phyloP scores from a whole-genome alignment of 2,888 invertebrate species.

The Apodemia hepburni region DNA sequence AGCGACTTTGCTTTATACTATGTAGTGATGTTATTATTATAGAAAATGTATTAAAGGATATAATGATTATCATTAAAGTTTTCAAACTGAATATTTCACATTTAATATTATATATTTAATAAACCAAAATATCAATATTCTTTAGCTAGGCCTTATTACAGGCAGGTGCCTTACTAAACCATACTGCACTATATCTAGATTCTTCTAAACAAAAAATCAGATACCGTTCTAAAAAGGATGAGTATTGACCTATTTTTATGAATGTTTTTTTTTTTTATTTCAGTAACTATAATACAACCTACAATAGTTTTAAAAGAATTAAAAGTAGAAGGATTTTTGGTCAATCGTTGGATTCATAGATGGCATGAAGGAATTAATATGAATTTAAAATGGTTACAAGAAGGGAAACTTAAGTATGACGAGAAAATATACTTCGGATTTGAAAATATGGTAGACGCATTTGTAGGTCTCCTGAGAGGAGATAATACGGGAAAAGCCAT shows the following conservation, averaged over 20 bases:
- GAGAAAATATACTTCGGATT: constrained; percentile 87
- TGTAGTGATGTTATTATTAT: too few species aligned
- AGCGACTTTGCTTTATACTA: too few species aligned
- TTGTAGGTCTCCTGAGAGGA: constrained; percentile 82
- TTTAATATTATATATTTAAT: too few species aligned
- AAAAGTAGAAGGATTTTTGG: constrained; percentile 84
- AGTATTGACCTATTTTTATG: background rate
- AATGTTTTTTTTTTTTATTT: constrained; percentile 33
- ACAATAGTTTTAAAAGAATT: constrained; percentile 81
- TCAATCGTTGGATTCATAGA: constrained; percentile 77
- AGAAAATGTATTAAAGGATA: too few species aligned
- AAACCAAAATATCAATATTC: too few species aligned
- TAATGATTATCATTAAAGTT: too few species aligned
- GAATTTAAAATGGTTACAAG: constrained; percentile 82
- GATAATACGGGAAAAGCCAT: constrained; percentile 86
- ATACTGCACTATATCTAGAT: too few species aligned
- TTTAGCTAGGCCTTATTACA: too few species aligned
- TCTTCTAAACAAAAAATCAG: too few species aligned
- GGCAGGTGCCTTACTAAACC: too few species aligned
- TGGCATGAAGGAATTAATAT: constrained; percentile 83
- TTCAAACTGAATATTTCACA: too few species aligned
- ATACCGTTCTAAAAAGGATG: background rate
- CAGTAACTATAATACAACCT: constrained; percentile 77
- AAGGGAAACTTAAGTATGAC: constrained; percentile 84
- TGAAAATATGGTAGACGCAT: constrained; percentile 86